phyloP scores from a whole-genome alignment of 2,113 vertebrate species.

The Percopsis transmontana region DNA sequence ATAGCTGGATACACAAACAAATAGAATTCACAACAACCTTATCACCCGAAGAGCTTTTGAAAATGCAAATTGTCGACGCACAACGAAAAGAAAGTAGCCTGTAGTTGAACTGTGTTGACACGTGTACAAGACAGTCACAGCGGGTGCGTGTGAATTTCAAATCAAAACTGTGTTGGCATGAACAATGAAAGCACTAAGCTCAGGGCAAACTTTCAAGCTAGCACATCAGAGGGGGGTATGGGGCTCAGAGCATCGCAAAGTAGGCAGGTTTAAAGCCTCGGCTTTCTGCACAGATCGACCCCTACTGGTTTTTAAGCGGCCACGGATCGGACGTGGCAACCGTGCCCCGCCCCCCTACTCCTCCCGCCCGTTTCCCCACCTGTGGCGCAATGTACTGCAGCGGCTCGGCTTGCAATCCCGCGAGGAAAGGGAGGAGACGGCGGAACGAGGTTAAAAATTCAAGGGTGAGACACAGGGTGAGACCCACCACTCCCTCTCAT shows the following conservation, averaged over 20 bases:
- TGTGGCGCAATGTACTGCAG: neutral
- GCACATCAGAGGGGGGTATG: neutral
- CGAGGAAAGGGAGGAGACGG: neutral
- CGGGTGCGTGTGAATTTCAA: neutral
- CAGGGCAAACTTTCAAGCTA: neutral
- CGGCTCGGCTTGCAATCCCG: neutral
- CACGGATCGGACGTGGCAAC: conserved; percentile 1
- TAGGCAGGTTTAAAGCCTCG: neutral
- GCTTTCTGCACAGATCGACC: neutral
- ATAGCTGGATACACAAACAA: conserved; percentile 24
- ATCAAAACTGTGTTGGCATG: neutral
- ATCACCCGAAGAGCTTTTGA: no score
- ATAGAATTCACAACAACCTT: no score
- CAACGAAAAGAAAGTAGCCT: neutral
- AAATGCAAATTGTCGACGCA: no score
- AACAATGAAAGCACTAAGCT: neutral
- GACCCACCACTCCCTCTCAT: neutral
- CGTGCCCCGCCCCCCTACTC: neutral
- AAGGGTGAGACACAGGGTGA: neutral
- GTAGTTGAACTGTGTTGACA: neutral
- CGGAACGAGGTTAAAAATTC: neutral
- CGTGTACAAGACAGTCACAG: neutral
- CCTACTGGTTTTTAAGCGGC: neutral
- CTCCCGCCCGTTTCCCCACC: neutral
- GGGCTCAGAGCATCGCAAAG: neutral